Conservation (phyloP, 2,888 invertebrate species). For the Ichneumon xanthorius region DNA sequence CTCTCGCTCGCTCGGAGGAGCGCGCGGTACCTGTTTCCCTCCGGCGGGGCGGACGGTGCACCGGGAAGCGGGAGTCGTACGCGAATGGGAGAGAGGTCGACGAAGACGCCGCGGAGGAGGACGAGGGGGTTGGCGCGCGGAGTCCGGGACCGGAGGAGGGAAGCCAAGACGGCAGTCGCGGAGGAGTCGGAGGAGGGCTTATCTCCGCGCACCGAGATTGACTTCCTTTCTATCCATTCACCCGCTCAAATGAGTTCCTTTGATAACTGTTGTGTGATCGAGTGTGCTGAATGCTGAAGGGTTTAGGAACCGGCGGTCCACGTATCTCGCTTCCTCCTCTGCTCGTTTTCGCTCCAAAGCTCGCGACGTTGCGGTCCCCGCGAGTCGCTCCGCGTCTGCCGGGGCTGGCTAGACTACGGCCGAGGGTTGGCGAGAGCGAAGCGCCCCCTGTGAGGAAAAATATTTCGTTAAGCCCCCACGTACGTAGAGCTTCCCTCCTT, state of each 20-base stretch:
- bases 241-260: conserved; percentile 80
- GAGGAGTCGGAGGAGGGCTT: conserved; percentile 84
- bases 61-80: conserved; percentile 62
- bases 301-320: conserved; percentile 77
- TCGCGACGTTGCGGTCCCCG: conserved; percentile 6
- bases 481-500: conserved; percentile 49
- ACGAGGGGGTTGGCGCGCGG: conserved; percentile 29
- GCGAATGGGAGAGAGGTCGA: conserved; percentile 23
- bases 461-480: conserved; percentile 63
- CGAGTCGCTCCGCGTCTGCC: conserved; percentile 10
- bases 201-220: conserved; percentile 84
- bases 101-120: conserved; percentile 26
- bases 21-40: conserved; percentile 22
- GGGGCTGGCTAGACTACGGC: conserved; percentile 24
- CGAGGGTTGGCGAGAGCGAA: neutral
- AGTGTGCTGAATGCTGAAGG: conserved; percentile 84
- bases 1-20: conserved; percentile 34
- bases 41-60: conserved; percentile 55
- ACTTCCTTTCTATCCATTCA: conserved; percentile 73
- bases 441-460: conserved; percentile 45
- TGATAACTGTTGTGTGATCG: conserved; percentile 85
- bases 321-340: conserved; percentile 60
- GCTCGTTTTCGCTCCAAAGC: conserved; percentile 58
- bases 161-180: conserved; percentile 79
- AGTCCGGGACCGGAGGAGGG: conserved; percentile 24